Evolutionary conservation across 2,797 vertebrate genomes (phyloP), one percentile per base, ranked within the genome.

Genomic region (Lerista edwardsae): DNA sequence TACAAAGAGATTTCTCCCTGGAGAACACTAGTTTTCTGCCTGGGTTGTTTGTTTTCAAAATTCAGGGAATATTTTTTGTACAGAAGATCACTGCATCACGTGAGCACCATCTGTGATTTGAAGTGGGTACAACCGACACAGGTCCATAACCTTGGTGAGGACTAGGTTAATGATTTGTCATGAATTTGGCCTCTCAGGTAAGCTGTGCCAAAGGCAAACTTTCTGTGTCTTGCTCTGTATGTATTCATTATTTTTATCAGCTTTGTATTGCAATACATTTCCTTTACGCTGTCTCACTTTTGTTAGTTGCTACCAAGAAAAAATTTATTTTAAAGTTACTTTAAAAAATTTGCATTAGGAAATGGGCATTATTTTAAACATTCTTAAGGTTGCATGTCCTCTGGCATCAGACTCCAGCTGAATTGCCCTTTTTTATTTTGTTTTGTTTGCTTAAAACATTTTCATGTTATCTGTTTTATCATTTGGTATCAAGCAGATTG

Each of bases 401-500:
- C 34, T 87, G 91, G 89, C 77, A 74, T 86, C 86, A 84, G 89
- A 88, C 65, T 6, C 81, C 39, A 2, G 82, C 91, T 89, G 93
- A 93, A 75, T 90, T 86, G 91, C 94, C 88, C 84, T 93, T 91
- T 93, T 15, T 31, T 57, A 34, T 79, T 17, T 75, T 74, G 29
- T 27, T 69, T 74, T 29, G 69, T 86, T 69, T 61, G 21, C 94
- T 88, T 93, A 92, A 94, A 93, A 86, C 90, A 87, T 91, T 95
- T 91, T 96, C 95, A 95, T 96, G 95, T 95, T 91, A 96, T 94
- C 93, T 97, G 95, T 97, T 97, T 86, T 86, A 82, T 96, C 95
- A 95, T 94, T 94, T 97, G 96, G 96, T 96, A 95, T 97, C 97
- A 97, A 97, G 97, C 97, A 99, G 98, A 98, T 99, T 94, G 96